Evolutionary conservation across 2,113 vertebrate genomes (phyloP), one percentile per base, ranked within the genome.

Genomic region (Podarcis raffonei): DNA sequence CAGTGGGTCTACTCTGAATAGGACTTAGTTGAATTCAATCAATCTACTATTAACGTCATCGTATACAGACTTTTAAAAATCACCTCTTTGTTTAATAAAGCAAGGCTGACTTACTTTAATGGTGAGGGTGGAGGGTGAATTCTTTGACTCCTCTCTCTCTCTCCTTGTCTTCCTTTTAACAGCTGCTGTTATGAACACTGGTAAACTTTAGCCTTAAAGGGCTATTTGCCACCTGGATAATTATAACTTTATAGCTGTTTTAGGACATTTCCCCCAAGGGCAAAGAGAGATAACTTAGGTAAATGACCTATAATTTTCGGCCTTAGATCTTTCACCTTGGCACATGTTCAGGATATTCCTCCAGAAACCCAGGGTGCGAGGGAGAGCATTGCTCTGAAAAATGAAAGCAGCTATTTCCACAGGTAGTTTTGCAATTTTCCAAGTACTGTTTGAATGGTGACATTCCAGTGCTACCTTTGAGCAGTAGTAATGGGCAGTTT

Each of bases 221-320:
- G 71, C 88, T 94, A 76, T 95, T 95, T 75, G 88, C 91, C 93
- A 95, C 91, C 92, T 96, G 94, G 93, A 84, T 94, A 86, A 91
- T 94, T 95, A 90, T 42, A 92, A 87, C 83, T 72, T 91, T 89
- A 0, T 90, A 92, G 81, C 93, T 79, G 90, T 92, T 84, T 88
- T 92, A 91, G 86, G 85, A 86, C 71, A 57, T 93, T 93, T 84
- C 90, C 86, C 83, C 92, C 77, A 81, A 84, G 93, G 94, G 94
- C 92, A 91, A 92, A 84, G 90, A 90, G 86, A 92, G 91, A 82
- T 89, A 89, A 74, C 88, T 91, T 86, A 83, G 77, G 85, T 93
- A 93, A 96, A 94, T 90, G 89, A 42, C 88, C 87, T 95, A 3
- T 95, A 95, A 96, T 96, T 96, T 90, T 66, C 94, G 92, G 90